Evolutionary conservation across 1,140 invertebrate genomes (phyloP).

Genomic region (Drosophila saltans): DNA sequence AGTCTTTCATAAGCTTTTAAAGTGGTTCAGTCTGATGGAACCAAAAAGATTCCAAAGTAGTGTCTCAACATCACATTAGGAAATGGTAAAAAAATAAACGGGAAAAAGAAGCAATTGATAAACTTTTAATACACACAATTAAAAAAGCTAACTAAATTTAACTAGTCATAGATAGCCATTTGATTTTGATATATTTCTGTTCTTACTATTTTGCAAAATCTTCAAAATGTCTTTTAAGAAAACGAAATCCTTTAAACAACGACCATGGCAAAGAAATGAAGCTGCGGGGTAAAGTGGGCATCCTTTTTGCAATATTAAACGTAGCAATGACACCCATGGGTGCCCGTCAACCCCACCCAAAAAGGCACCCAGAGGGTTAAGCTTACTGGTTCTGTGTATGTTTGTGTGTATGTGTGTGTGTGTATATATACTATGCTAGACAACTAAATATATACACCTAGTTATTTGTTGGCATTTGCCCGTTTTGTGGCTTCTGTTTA

Average conservation of each 20-base stretch:
- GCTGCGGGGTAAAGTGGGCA: conserved; percentile 45
- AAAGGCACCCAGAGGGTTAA: conserved; percentile 56
- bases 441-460: conserved; percentile 78
- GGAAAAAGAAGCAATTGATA: no score
- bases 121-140: no score
- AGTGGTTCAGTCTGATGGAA: no score
- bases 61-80: no score
- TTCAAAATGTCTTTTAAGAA: no score
- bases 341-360: conserved; percentile 40
- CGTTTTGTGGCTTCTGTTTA: conserved; percentile 63
- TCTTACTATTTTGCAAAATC: no score
- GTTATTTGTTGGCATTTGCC: conserved; percentile 72
- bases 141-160: no score
- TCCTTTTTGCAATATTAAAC: conserved; percentile 81
- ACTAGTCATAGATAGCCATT: no score
- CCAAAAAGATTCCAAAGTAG: no score
- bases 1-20: no score
- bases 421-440: conserved; percentile 61
- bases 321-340: conserved; percentile 80
- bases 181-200: no score
- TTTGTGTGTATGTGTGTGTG: neutral
- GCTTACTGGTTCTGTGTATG: conserved; percentile 17
- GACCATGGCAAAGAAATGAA: neutral
- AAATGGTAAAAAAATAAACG: no score
- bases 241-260: conserved; percentile 20